These are phyloP conservation scores for Dendronephthya gigantea DNA, from an alignment of 64 coral and sea anemone genomes.

Conservation along the genomic window DNA sequence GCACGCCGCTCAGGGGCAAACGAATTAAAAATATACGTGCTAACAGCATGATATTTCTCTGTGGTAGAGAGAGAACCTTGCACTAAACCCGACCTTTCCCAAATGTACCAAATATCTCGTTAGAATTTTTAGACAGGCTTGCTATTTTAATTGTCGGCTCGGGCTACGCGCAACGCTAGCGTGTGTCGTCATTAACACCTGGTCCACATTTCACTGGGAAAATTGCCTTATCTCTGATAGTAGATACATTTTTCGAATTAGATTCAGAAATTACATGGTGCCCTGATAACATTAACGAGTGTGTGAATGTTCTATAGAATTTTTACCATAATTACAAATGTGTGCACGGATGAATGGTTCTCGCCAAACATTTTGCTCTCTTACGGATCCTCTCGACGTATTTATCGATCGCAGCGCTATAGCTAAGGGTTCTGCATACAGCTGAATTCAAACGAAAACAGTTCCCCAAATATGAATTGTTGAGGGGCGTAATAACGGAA, in stretches of 20 bases:
- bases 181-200: constrained; percentile 1
- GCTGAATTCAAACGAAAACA: too few species aligned
- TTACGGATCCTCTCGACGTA: not conserved
- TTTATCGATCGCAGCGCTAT: too few species aligned
- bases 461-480: too few species aligned
- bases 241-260: not conserved
- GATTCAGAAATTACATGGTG: not conserved
- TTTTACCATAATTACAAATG: not conserved
- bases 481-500: not conserved
- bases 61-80: not conserved
- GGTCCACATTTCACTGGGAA: not conserved
- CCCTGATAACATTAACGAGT: not conserved
- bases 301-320: not conserved
- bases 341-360: not conserved
- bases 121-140: not conserved
- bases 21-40: not conserved
- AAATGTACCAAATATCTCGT: not conserved
- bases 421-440: not conserved
- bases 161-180: too few species aligned
- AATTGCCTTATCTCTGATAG: not conserved
- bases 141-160: not conserved
- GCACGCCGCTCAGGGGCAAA: not conserved
- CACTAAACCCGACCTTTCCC: not conserved
- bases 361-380: not conserved
- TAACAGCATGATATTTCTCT: not conserved